phyloP scores from a whole-genome alignment of 2,888 invertebrate species.

The Apamea epomidion region DNA sequence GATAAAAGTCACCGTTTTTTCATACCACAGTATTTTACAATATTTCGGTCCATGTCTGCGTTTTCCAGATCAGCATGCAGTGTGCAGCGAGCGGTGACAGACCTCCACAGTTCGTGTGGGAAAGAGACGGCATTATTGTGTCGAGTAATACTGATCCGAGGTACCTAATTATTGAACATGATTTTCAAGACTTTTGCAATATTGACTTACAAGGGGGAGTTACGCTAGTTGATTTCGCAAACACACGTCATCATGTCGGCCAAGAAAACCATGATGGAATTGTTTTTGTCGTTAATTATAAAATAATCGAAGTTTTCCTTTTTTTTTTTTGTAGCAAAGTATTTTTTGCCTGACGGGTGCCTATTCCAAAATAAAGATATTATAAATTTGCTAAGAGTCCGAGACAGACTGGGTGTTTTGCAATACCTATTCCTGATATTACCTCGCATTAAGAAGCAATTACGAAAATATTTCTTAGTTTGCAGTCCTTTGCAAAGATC shows the following conservation, averaged over 20 bases:
- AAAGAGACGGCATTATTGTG: conserved; percentile 83
- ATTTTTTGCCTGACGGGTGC: background rate
- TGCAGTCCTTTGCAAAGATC: background rate
- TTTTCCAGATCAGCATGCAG: conserved; percentile 86
- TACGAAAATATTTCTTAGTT: background rate
- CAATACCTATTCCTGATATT: background rate
- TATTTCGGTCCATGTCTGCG: background rate
- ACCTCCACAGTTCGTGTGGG: conserved; percentile 87
- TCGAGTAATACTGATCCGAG: conserved; percentile 86
- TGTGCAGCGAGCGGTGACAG: conserved; percentile 84
- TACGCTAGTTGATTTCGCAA: background rate
- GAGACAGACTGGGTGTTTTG: background rate
- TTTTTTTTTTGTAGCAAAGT: background rate
- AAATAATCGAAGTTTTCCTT: background rate
- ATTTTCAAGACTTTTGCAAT: background rate
- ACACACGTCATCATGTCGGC: background rate
- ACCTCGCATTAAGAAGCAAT: background rate
- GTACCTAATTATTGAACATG: conserved; percentile 68
- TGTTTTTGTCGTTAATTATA: background rate
- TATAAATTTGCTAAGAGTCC: background rate
- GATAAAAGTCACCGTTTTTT: background rate
- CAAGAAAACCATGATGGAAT: background rate
- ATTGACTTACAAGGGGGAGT: background rate
- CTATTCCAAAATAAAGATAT: background rate
- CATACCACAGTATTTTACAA: background rate